Conservation (phyloP, 2,888 invertebrate species). For the Eupithecia subumbrata region DNA sequence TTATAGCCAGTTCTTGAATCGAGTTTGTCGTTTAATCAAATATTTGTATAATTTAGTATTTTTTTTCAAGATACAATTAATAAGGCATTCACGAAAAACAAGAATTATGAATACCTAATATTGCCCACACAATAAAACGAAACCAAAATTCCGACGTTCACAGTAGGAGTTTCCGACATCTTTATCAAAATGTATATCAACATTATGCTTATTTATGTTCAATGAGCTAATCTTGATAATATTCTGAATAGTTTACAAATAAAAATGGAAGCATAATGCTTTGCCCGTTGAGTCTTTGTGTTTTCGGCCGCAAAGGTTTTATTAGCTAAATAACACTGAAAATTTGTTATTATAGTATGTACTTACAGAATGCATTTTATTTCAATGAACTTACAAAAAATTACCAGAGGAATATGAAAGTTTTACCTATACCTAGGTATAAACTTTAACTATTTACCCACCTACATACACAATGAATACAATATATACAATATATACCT, state of each 20-base stretch:
- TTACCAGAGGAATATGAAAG: too few relatives aligned
- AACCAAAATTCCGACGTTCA: slow-evolving; percentile 27
- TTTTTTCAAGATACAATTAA: background rate
- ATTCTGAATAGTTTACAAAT: background rate
- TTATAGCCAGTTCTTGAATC: background rate
- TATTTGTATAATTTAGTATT: background rate
- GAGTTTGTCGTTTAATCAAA: background rate
- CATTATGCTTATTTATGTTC: slow-evolving; percentile 48
- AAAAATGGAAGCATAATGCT: background rate
- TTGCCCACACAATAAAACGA: slow-evolving; percentile 10
- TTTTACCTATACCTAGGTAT: too few relatives aligned
- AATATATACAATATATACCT: background rate
- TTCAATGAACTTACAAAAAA: background rate
- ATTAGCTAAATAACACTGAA: background rate
- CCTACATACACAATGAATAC: too few relatives aligned
- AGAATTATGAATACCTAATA: slow-evolving; percentile 6
- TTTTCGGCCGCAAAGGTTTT: background rate
- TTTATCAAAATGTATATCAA: slow-evolving; percentile 49
- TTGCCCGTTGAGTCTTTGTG: background rate
- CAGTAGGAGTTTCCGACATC: slow-evolving; percentile 46
- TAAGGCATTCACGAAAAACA: background rate
- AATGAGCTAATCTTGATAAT: slow-evolving; percentile 22
- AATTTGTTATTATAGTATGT: background rate
- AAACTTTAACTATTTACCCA: too few relatives aligned
- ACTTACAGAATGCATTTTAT: background rate